Percentiles rank a stretch among this genome's conserved stretches.
Evolutionary conservation across 2,797 vertebrate species (phyloP).

Genomic region (Hyperoplus lanceolatus): DNA sequence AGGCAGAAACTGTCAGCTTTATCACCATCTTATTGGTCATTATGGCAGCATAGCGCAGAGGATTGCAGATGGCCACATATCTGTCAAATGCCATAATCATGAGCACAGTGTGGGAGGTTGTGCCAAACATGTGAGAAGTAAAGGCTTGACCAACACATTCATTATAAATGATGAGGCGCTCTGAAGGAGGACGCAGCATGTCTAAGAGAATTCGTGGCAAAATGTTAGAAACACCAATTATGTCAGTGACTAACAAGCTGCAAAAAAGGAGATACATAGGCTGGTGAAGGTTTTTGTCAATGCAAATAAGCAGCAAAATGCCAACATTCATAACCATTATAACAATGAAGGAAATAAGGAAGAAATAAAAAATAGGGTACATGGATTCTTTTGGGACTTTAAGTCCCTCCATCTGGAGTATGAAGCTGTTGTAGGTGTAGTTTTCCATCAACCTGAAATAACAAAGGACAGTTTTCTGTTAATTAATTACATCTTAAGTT

Average conservation of each 20-base stretch:
- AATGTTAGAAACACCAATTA: constrained; percentile 67
- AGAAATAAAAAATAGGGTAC: constrained; percentile 49
- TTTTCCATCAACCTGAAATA: constrained; percentile 61
- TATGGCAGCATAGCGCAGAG: too few species aligned
- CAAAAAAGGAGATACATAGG: constrained; percentile 87
- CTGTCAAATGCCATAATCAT: constrained; percentile 1
- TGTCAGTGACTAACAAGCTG: constrained; percentile 81
- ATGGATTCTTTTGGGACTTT: constrained; percentile 16
- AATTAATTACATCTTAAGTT: too few species aligned
- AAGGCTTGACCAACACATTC: constrained; percentile 86
- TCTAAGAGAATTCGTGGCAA: constrained; percentile 81
- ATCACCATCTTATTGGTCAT: too few species aligned
- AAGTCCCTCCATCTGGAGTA: constrained; percentile 65
- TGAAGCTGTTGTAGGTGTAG: constrained; percentile 54
- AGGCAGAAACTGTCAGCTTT: constrained; percentile 13
- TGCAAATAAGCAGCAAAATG: too few species aligned
- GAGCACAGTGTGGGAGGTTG: constrained; percentile 43
- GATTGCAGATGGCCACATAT: too few species aligned
- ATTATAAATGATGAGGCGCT: constrained; percentile 78
- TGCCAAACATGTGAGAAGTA: constrained; percentile 68
- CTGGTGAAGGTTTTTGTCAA: too few species aligned
- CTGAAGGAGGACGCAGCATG: constrained; percentile 75
- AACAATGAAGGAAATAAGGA: constrained; percentile 57
- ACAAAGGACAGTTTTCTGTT: neutral
- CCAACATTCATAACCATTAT: constrained; percentile 23